Evolutionary conservation across 2,113 vertebrate species (phyloP), one percentile per base, ranked within the genome.

Genomic region (Phalacrocorax carbo): DNA sequence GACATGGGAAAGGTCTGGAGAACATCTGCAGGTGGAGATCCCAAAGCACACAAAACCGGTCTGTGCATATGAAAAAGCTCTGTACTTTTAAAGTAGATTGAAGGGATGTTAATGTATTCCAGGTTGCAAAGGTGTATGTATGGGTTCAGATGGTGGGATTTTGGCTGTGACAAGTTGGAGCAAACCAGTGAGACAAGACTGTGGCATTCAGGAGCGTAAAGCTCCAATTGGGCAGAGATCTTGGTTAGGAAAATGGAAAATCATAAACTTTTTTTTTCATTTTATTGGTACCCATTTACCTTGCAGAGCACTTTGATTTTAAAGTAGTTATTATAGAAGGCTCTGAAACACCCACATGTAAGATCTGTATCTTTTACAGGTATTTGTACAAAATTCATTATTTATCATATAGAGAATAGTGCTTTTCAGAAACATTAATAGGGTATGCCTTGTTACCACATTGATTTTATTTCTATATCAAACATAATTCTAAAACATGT

Each of bases 21-120:
- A 57, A 4, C 32, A 5, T 6, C 82, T 46, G 73, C 65, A 4
- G 34, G 52, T 27, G 69, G 29, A 29, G 54, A 36, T n/a, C 30
- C 60, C 83, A 38, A 17, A 49, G 64, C 57, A 2, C 25, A 16
- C n/a, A 7, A 15, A 22, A 8, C 30, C 14, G 7, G 32, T 15
- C 72, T 10, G 27, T 30, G 32, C 20, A 2, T 29, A 3, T 15
- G 44, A 22, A 17, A 54, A 23, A 16, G n/a, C 62, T 25, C 69
- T 15, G 44, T 5, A 4, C 40, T 65, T 17, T 36, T 2, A 15
- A 16, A 19, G 46, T 7, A 13, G 46, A 1, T 27, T 1, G 19
- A 3, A 25, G 48, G 52, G 34, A 49, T 8, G 23, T 5, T 55
- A 14, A 14, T 11, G 6, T 27, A 5, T 42, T 29, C 12, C 48